phyloP scores from a whole-genome alignment of 2,797 vertebrate species.

The Basileuterus tristriatus region DNA sequence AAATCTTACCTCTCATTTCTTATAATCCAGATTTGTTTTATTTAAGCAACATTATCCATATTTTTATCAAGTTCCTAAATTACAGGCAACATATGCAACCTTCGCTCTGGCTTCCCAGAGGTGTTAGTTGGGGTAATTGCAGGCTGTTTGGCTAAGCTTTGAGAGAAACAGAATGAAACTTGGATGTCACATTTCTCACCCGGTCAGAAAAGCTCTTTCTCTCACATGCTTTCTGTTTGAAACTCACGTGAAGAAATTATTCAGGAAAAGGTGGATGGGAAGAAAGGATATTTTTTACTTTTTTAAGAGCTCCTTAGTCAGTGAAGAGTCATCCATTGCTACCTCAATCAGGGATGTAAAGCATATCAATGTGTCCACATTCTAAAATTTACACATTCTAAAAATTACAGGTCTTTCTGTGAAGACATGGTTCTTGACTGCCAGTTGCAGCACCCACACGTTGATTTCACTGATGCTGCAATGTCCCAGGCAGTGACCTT shows the following conservation, averaged over 20 bases:
- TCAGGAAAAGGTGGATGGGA: neutral
- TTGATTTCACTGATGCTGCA: neutral
- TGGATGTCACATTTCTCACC: neutral
- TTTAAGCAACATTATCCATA: constrained; percentile 25
- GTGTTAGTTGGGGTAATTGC: constrained; percentile 3
- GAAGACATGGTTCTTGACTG: neutral
- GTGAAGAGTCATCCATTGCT: neutral
- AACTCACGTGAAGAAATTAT: neutral
- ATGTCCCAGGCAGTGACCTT: neutral
- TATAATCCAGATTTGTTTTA: neutral
- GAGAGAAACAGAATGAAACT: neutral
- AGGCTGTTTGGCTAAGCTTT: neutral
- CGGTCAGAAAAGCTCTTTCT: neutral
- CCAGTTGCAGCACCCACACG: neutral
- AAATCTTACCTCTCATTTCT: constrained; percentile 51
- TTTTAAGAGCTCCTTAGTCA: neutral
- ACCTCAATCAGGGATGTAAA: neutral
- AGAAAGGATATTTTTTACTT: neutral
- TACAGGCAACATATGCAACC: constrained; percentile 7
- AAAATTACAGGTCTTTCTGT: neutral
- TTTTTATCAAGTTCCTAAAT: constrained; percentile 46
- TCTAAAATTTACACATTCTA: neutral
- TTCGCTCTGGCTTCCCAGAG: constrained; percentile 28
- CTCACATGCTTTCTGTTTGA: neutral
- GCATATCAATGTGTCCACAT: no score